Evolutionary conservation across 1,140 invertebrate genomes (phyloP).

Genomic region (Lycorma delicatula): DNA sequence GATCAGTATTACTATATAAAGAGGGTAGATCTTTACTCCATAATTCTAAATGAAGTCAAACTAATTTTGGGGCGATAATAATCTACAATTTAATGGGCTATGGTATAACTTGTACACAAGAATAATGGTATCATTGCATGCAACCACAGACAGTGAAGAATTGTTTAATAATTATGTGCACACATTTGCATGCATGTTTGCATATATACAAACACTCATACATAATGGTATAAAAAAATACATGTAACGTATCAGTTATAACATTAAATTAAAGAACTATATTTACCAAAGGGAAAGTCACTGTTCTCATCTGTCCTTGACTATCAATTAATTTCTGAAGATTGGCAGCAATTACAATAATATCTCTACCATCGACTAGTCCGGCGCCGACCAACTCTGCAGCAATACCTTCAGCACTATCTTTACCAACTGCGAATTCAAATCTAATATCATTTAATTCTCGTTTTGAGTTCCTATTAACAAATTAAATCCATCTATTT

Average conservation of each 20-base stretch:
- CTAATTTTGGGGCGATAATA: too few relatives aligned
- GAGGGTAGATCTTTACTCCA: too few relatives aligned
- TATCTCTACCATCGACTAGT: conserved; percentile 84
- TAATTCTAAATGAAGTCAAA: too few relatives aligned
- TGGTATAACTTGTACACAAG: too few relatives aligned
- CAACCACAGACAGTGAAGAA: neutral
- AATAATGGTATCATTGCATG: too few relatives aligned
- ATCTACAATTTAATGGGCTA: too few relatives aligned
- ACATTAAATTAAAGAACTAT: neutral
- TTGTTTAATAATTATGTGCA: neutral
- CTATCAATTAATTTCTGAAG: conserved; percentile 82
- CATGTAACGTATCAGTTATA: neutral
- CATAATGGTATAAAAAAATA: neutral
- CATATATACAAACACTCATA: neutral
- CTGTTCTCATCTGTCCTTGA: conserved; percentile 47
- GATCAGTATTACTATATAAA: too few relatives aligned
- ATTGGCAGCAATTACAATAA: conserved; percentile 83
- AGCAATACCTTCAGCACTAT: conserved; percentile 90
- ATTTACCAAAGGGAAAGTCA: conserved; percentile 88
- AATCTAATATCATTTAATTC: conserved; percentile 97
- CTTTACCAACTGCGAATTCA: conserved; percentile 85
- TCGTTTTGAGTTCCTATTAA: conserved; percentile 63
- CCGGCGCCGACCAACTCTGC: conserved; percentile 89
- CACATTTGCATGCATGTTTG: neutral
- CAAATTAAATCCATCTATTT: too few relatives aligned